These are phyloP conservation scores for Lipophrys pholis DNA, from an alignment of 2,113 vertebrate genomes.

Conservation along the genomic window DNA sequence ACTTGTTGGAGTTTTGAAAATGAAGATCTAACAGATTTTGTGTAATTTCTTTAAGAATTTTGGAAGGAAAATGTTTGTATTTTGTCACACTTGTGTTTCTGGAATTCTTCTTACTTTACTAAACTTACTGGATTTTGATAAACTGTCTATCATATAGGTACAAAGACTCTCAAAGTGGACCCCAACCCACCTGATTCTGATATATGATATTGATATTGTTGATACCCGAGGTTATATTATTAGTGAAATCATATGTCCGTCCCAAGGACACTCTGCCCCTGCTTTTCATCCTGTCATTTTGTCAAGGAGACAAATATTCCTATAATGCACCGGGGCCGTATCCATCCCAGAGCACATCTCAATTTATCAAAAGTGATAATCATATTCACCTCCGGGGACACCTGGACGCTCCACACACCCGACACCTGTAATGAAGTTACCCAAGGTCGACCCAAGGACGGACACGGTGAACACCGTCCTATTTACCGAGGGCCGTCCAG, in stretches of 20 bases:
- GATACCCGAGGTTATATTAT: not conserved
- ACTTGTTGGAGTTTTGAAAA: no score
- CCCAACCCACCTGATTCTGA: not conserved
- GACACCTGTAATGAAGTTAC: conserved; percentile 45
- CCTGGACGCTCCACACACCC: not conserved
- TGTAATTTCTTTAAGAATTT: no score
- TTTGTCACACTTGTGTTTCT: no score
- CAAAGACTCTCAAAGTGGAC: no score
- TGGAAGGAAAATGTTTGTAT: no score
- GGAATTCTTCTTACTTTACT: no score
- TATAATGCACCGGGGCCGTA: conserved; percentile 45
- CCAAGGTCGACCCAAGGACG: conserved; percentile 62
- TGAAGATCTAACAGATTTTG: no score
- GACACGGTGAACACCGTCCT: conserved; percentile 19
- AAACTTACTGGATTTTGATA: no score
- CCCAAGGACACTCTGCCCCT: conserved; percentile 38
- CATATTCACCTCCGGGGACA: conserved; percentile 37
- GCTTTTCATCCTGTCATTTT: conserved; percentile 19
- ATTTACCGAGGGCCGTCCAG: conserved; percentile 29
- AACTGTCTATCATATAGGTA: no score
- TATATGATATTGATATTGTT: not conserved
- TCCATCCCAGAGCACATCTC: conserved; percentile 21
- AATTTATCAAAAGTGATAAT: conserved; percentile 35
- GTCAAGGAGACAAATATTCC: conserved; percentile 53
- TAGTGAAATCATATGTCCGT: not conserved